A percentile compares a stretch with the other conserved stretches of the same genome.
Conservation (phyloP, 2,888 invertebrate genomes). For the Chouioia cunea region DNA sequence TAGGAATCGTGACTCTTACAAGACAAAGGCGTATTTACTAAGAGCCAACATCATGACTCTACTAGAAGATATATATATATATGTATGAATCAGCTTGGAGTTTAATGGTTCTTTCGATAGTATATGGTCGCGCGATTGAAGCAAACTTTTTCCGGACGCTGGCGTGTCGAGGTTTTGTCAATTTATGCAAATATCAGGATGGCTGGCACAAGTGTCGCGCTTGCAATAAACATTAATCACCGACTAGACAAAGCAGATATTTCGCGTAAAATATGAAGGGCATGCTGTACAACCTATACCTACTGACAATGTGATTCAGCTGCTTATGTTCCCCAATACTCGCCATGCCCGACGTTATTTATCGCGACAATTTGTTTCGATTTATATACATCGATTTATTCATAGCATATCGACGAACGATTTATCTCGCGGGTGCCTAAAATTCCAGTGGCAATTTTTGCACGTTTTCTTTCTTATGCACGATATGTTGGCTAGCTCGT, state of each 20-base stretch:
- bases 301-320: constrained; percentile 21
- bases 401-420: constrained; percentile 17
- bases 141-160: too few species aligned
- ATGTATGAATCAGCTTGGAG: too few species aligned
- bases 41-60: background rate
- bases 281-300: too few species aligned
- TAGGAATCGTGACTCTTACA: background rate
- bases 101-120: too few species aligned
- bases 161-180: too few species aligned
- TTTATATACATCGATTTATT: too few species aligned
- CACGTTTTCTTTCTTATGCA: background rate
- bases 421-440: constrained; percentile 21
- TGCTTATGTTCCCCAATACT: constrained; percentile 30
- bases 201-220: too few species aligned
- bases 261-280: constrained; percentile 28
- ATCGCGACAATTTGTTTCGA: constrained; percentile 36
- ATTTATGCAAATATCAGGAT: too few species aligned
- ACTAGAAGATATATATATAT: too few species aligned
- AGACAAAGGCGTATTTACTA: constrained; percentile 6
- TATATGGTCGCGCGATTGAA: too few species aligned
- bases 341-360: constrained; percentile 27
- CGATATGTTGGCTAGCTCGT: too few species aligned
- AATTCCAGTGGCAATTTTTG: constrained; percentile 11
- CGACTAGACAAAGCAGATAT: constrained; percentile 27
- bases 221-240: constrained; percentile 32